Evolutionary conservation across 2,888 invertebrate species (phyloP).

Genomic region (Agrypnus murinus): DNA sequence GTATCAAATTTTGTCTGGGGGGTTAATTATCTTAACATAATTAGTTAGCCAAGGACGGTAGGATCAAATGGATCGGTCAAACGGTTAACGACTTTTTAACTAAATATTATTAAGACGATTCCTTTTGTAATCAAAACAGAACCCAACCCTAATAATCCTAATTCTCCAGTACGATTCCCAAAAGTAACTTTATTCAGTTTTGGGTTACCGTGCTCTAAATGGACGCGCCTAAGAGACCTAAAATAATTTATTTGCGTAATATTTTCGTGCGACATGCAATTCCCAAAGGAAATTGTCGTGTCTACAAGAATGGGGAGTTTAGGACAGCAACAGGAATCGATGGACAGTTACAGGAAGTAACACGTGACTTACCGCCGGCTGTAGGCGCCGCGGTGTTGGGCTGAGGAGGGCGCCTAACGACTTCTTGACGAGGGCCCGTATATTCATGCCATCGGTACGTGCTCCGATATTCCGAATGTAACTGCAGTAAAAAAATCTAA

Average conservation of each 20-base stretch:
- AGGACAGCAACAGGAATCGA: slow-evolving; percentile 27
- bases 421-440: slow-evolving; percentile 84
- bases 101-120: background rate
- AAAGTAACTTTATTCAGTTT: background rate
- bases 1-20: slow-evolving; percentile 2
- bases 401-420: slow-evolving; percentile 78
- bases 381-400: slow-evolving; percentile 69
- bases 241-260: slow-evolving; percentile 1
- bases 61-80: background rate
- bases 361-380: slow-evolving; percentile 57
- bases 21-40: background rate
- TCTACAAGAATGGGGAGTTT: slow-evolving; percentile 3
- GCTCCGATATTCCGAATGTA: slow-evolving; percentile 95
- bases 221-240: background rate
- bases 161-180: background rate
- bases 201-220: too few relatives aligned
- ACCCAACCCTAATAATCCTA: background rate
- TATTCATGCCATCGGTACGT: slow-evolving; percentile 97
- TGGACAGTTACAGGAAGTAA: slow-evolving; percentile 30
- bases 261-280: slow-evolving; percentile 26
- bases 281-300: background rate
- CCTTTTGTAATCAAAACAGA: background rate
- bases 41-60: background rate
- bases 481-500: slow-evolving; percentile 74
- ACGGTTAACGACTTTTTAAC: background rate